Percentiles rank a stretch among this genome's conserved stretches.
Conservation (phyloP, 1,140 invertebrate genomes). For the Bombus confusus region DNA sequence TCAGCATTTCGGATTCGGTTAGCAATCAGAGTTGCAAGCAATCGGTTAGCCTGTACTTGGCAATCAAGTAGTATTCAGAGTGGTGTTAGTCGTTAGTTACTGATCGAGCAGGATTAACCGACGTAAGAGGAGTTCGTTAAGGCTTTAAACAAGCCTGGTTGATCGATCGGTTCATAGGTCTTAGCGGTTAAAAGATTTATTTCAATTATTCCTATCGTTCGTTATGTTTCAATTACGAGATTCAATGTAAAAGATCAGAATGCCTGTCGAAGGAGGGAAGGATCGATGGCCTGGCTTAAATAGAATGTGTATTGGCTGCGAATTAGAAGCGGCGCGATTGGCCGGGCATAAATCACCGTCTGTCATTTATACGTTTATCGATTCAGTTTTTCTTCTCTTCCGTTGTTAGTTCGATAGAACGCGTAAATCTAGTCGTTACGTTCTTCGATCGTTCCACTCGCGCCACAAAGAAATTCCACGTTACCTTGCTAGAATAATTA, state of each 20-base stretch:
- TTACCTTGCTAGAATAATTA: too few species aligned
- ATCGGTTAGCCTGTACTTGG: conserved; percentile 5
- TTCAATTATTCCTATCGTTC: background rate
- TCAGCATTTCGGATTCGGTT: conserved; percentile 12
- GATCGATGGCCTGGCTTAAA: conserved; percentile 3
- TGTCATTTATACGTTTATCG: conserved; percentile 9
- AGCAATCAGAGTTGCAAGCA: conserved; percentile 22
- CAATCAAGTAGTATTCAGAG: conserved; percentile 17
- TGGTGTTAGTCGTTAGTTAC: conserved; percentile 5
- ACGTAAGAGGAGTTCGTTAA: conserved; percentile 5
- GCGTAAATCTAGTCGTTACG: conserved; percentile 6
- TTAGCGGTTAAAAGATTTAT: background rate
- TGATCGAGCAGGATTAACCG: background rate
- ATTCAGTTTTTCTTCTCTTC: background rate
- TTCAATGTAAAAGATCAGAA: background rate
- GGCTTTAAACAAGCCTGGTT: background rate
- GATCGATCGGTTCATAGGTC: background rate
- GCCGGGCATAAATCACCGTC: conserved; percentile 6
- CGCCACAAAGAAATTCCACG: background rate
- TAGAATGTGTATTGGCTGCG: background rate
- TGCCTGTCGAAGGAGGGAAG: background rate
- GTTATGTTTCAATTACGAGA: background rate
- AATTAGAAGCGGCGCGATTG: background rate
- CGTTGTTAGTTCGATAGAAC: background rate
- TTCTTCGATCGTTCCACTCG: background rate